Base-by-base conservation (phyloP, 2,888 invertebrate species). In the Aethes cnicana region DNA sequence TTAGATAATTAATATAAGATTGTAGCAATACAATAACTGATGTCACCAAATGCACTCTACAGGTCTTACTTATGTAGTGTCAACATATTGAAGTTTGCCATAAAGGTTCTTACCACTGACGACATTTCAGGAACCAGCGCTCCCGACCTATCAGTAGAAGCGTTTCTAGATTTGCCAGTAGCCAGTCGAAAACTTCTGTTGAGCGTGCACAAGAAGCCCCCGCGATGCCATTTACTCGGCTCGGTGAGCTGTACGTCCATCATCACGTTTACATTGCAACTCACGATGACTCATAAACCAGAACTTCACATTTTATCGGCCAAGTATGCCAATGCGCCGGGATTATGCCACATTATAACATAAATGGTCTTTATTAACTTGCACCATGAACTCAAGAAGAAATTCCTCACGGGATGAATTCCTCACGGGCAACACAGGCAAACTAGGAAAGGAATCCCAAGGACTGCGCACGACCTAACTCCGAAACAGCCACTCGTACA, bases 111-210 rank as follows among this genome's bases (percentile, higher is more conserved):
- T 71, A 84, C 84, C 75, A 64, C 53, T 44, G 63, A 57, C 52
- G 70, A 64, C 69, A 77, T 75, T 53, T 79, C 75, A 62, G 75
- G 64, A 64, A 61, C 71, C 67, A 71, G 71, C 60, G 77, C 77
- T 55, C 72, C 69, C 35, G 69, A 72, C 72, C 76, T 73, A 55
- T 81, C 81, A 16, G 70, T 81, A 54, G 60, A 73, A 39, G 62
- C 66, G 66, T 71, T 77, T 62, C 72, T 79, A 9, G 83, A 69
- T 64, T 77, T 86, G 26, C 77, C 77, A 54, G 76, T 77, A 16
- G 77, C 66, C 54, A 88, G 68, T 47, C 90, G 83, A 73, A 89
- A 87, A 72, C 90, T 90, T 68, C 87, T 80, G 64, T 90, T 89
- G 11, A 89, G 72, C 53, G 81, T 74, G 54, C 84, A 87, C 66